A percentile compares a stretch with the other conserved stretches of the same genome.
Conservation (phyloP, 1,140 invertebrate species). For the Adoxophyes honmai region DNA sequence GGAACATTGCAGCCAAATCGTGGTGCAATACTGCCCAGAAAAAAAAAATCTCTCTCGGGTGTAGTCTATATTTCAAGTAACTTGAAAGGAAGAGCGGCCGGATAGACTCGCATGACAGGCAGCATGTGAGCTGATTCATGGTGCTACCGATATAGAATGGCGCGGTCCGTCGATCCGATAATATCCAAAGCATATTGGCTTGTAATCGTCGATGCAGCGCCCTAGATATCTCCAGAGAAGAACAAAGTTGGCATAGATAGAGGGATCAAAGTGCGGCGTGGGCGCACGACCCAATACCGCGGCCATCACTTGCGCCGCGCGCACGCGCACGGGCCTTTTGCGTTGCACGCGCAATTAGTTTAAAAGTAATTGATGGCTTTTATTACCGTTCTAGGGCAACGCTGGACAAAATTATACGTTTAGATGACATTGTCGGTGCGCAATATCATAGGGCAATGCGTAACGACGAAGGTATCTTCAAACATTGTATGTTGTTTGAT, state of each 20-base stretch:
- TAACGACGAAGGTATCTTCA: too few relatives aligned
- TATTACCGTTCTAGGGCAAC: constrained; percentile 25
- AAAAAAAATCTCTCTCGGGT: too few relatives aligned
- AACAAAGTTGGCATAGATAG: constrained; percentile 73
- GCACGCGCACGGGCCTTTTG: constrained; percentile 39
- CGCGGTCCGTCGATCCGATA: constrained; percentile 38
- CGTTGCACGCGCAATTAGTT: constrained; percentile 44
- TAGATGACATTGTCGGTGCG: not conserved
- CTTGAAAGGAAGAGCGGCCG: not conserved
- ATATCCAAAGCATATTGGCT: constrained; percentile 35
- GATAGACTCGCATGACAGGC: not conserved
- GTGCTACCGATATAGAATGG: constrained; percentile 18
- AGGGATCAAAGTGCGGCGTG: constrained; percentile 73
- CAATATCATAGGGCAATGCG: too few relatives aligned
- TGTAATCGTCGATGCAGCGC: constrained; percentile 42
- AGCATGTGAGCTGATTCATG: constrained; percentile 12
- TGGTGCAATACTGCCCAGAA: too few relatives aligned
- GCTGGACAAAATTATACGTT: constrained; percentile 9
- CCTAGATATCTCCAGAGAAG: constrained; percentile 67
- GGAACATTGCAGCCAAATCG: too few relatives aligned
- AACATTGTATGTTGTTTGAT: too few relatives aligned
- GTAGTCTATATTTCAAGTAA: too few relatives aligned
- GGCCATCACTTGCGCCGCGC: constrained; percentile 45
- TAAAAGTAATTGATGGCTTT: constrained; percentile 31
- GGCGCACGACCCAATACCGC: constrained; percentile 72